Percentiles rank a stretch among this genome's conserved stretches.
phyloP scores from a whole-genome alignment of 1,140 invertebrate species.

The Dysdera silvatica region DNA sequence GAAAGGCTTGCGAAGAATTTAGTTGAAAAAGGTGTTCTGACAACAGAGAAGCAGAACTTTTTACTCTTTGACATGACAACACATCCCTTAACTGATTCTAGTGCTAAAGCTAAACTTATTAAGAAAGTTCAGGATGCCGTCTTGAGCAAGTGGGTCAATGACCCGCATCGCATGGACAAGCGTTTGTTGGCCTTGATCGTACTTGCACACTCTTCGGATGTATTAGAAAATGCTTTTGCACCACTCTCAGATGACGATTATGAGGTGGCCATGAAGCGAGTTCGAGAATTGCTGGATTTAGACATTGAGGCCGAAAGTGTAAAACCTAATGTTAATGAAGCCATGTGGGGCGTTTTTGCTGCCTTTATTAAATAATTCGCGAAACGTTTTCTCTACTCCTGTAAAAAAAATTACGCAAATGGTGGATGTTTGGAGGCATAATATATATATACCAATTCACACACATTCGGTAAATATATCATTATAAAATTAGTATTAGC shows the following conservation, averaged over 20 bases:
- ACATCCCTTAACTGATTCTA: slow-evolving; percentile 92
- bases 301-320: slow-evolving; percentile 89
- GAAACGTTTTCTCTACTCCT: too few species aligned
- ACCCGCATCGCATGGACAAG: slow-evolving; percentile 94
- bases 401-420: too few species aligned
- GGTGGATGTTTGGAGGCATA: too few species aligned
- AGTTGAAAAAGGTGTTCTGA: slow-evolving; percentile 99
- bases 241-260: slow-evolving; percentile 97
- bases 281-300: slow-evolving; percentile 87
- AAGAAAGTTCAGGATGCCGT: slow-evolving; percentile 99
- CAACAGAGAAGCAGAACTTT: slow-evolving; percentile 99
- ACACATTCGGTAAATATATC: too few species aligned
- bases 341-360: slow-evolving; percentile 97
- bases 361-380: slow-evolving; percentile 88
- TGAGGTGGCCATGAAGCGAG: slow-evolving; percentile 93
- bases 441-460: too few species aligned
- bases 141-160: slow-evolving; percentile 90
- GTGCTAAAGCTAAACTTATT: slow-evolving; percentile 91
- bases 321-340: slow-evolving; percentile 77
- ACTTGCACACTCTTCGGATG: slow-evolving; percentile 94
- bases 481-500: too few species aligned
- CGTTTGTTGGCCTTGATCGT: slow-evolving; percentile 85
- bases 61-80: slow-evolving; percentile 99
- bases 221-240: slow-evolving; percentile 99
- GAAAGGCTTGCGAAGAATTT: slow-evolving; percentile 98